These are phyloP conservation scores for Temnothorax longispinosus DNA, from an alignment of 1,140 invertebrate species.

Conservation along the genomic window DNA sequence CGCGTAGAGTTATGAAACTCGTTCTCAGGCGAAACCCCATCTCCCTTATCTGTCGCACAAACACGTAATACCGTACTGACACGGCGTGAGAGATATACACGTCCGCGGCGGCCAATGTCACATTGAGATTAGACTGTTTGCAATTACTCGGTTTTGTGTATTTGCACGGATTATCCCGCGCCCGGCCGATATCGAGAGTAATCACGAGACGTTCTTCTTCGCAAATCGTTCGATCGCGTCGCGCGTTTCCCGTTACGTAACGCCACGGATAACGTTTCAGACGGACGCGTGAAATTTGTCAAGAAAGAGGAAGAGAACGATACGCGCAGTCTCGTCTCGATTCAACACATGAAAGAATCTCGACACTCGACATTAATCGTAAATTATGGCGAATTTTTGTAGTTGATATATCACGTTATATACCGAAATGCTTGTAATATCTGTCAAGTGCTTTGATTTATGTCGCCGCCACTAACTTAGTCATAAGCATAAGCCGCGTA, in stretches of 20 bases:
- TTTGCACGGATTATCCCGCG: slow-evolving; percentile 78
- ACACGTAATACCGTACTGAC: slow-evolving; percentile 51
- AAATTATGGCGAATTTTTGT: slow-evolving; percentile 38
- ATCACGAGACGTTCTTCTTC: slow-evolving; percentile 11
- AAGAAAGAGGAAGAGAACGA: not conserved
- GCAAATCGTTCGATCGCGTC: slow-evolving; percentile 55
- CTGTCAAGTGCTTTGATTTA: slow-evolving; percentile 45
- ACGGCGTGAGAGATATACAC: slow-evolving; percentile 48
- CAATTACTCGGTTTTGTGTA: slow-evolving; percentile 75
- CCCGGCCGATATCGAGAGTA: slow-evolving; percentile 60
- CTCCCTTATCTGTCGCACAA: slow-evolving; percentile 69
- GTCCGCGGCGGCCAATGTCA: slow-evolving; percentile 77
- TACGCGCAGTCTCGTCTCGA: not conserved
- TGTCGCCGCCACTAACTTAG: not conserved
- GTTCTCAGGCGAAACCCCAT: slow-evolving; percentile 29
- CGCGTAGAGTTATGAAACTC: slow-evolving; percentile 36
- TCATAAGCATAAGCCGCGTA: slow-evolving; percentile 15
- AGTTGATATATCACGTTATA: not conserved
- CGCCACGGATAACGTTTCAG: not conserved
- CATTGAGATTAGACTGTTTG: slow-evolving; percentile 82
- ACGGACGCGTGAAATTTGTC: slow-evolving; percentile 37
- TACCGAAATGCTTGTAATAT: slow-evolving; percentile 36
- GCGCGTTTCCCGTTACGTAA: slow-evolving; percentile 50
- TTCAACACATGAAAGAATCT: not conserved
- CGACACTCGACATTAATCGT: slow-evolving; percentile 9